These are phyloP conservation scores for Clarias macrocephalus DNA, from an alignment of 2,113 vertebrate genomes.

Conservation along the genomic window DNA sequence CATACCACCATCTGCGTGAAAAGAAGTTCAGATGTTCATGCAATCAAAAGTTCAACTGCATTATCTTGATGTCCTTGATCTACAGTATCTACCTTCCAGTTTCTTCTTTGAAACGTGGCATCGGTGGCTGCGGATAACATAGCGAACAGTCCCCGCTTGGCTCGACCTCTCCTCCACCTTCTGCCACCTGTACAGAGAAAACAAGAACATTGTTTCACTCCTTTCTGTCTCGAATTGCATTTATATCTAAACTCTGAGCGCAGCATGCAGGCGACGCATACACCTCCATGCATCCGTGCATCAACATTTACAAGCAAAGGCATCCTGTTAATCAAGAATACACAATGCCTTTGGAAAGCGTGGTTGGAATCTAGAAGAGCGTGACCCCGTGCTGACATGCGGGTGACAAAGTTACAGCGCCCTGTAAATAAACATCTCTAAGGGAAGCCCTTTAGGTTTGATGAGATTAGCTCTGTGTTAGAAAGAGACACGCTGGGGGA, in stretches of 20 bases:
- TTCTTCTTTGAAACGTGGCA: constrained; percentile 49
- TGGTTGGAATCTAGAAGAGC: constrained; percentile 61
- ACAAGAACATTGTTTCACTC: constrained; percentile 57
- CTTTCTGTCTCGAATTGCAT: constrained; percentile 48
- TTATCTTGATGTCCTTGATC: background rate
- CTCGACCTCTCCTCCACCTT: constrained; percentile 61
- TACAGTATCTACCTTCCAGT: constrained; percentile 54
- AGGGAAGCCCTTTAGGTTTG: constrained; percentile 63
- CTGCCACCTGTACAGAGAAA: constrained; percentile 70
- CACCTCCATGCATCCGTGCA: constrained; percentile 56
- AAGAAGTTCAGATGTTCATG: constrained; percentile 8
- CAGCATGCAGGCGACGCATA: constrained; percentile 63
- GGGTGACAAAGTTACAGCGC: constrained; percentile 59
- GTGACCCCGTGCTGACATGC: constrained; percentile 68
- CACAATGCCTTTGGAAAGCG: constrained; percentile 56
- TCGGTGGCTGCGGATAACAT: constrained; percentile 59
- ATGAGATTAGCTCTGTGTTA: constrained; percentile 54
- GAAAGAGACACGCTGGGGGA: constrained; percentile 33
- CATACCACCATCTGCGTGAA: constrained; percentile 68
- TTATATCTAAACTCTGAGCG: constrained; percentile 67
- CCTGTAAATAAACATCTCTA: constrained; percentile 67
- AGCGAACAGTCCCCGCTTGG: constrained; percentile 55
- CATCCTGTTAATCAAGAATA: constrained; percentile 71
- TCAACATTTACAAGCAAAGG: constrained; percentile 60
- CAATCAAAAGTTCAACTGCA: constrained; percentile 4